Conservation (phyloP, 2,113 vertebrate species). For the Tetrax tetrax region DNA sequence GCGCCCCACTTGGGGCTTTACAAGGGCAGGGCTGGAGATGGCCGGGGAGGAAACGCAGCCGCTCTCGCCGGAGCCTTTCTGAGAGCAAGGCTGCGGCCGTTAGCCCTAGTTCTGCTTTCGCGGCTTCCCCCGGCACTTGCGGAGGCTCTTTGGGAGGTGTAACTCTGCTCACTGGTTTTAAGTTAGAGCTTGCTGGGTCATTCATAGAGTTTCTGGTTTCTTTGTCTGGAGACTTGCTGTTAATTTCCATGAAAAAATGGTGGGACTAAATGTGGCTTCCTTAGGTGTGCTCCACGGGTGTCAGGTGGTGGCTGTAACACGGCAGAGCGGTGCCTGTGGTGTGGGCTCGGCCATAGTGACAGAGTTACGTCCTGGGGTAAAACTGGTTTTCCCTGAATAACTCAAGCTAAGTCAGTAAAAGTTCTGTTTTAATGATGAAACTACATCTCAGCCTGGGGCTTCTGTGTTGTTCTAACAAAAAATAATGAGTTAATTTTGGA, state of each 20-base stretch:
- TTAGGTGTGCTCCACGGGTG: not conserved
- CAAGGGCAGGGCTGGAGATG: accelerated
- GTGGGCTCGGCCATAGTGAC: not conserved
- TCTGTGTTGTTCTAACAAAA: not conserved
- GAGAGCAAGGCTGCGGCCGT: not conserved
- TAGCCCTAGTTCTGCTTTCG: conserved; percentile 2
- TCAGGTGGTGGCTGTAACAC: not conserved
- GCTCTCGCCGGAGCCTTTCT: accelerated
- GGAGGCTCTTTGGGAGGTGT: not conserved
- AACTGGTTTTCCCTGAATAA: not conserved
- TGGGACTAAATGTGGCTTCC: not conserved
- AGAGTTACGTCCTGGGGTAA: not conserved
- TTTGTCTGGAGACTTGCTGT: not conserved
- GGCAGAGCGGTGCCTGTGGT: not conserved
- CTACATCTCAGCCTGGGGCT: not conserved
- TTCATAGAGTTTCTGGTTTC: not conserved
- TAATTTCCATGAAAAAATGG: not conserved
- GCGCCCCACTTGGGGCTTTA: accelerated
- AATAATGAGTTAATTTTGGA: not conserved
- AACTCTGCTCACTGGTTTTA: not conserved
- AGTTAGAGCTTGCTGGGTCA: not conserved
- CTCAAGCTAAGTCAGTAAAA: not conserved
- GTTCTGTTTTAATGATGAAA: not conserved
- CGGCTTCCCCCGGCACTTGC: not conserved
- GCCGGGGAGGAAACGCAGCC: accelerated